Conservation (phyloP, 2,888 invertebrate genomes). For the Melinaea marsaeus region DNA sequence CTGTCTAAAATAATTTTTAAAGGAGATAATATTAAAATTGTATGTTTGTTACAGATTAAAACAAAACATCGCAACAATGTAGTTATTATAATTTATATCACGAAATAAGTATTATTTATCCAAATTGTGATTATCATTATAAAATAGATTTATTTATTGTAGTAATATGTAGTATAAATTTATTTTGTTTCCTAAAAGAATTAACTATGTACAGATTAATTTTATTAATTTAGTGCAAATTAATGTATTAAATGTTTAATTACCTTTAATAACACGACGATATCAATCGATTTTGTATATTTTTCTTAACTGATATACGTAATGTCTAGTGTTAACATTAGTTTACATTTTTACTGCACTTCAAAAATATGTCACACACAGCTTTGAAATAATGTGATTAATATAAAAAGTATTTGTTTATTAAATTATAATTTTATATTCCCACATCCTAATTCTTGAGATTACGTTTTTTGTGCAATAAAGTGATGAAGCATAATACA, state of each 20-base stretch:
- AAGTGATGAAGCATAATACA: background rate
- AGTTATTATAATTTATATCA: slow-evolving; percentile 31
- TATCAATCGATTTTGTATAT: background rate
- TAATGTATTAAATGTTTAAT: too few species aligned
- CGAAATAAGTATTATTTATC: slow-evolving; percentile 31
- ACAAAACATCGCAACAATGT: slow-evolving; percentile 34
- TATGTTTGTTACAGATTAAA: slow-evolving; percentile 39
- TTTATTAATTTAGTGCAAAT: slow-evolving; percentile 5
- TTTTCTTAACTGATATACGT: too few species aligned
- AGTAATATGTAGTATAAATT: slow-evolving; percentile 15
- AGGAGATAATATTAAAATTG: slow-evolving; percentile 7
- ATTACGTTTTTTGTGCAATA: slow-evolving; percentile 1
- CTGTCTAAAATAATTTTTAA: background rate
- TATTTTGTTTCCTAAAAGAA: background rate
- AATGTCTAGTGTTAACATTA: too few species aligned
- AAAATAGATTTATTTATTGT: slow-evolving; percentile 24
- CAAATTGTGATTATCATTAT: too few species aligned
- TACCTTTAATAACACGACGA: background rate
- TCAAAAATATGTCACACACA: background rate
- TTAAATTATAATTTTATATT: background rate
- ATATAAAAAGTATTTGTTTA: background rate
- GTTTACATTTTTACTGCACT: background rate
- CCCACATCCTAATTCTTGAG: background rate
- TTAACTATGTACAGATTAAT: slow-evolving; percentile 1
- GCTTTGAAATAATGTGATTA: background rate